Evolutionary conservation across 2,888 invertebrate genomes (phyloP), one percentile per base, ranked within the genome.

Genomic region (Congeria kusceri): DNA sequence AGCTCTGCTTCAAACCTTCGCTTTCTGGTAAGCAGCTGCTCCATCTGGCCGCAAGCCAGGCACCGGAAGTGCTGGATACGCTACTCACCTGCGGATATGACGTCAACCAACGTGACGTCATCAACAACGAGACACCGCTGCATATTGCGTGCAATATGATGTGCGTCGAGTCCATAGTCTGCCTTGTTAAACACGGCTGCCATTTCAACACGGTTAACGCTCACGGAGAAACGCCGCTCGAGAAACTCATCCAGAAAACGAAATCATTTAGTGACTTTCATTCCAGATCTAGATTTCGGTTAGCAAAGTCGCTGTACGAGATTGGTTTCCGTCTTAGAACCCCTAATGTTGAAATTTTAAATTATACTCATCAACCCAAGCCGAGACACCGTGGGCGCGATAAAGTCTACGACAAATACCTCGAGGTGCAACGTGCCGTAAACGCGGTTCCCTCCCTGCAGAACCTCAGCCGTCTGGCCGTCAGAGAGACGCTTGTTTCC

Each of bases 111-210:
- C 70, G 57, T 15, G 88, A 89, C 63, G 67, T 62, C 29, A 71
- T 87, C 23, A 83, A 84, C 29, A 77, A 80, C 1, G 86, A 88
- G 67, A 86, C 89, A 0, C 86, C 89, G 0, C 56, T 89, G n/a
- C 89, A 89, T 68, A 63, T 85, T 28, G 89, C 89, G 1, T 89
- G 89, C 63, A 62, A 72, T 9, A 71, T 82, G 15, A 71, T 75
- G n/a, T 77, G 78, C 44, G 69, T 67, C 3, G 83, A 80, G 27
- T 82, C 80, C 11, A 75, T 87, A 25, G n/a, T 77, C 32, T 72
- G 56, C 23, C 80, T 89, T 5, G 64, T 89, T 32, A 84, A 78
- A 56, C 66, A 39, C 62, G 89, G 89, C 27, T 80, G 86, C 27
- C 74, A 80, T 69, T 77, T 88, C 15, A 89, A 89, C 62, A n/a